Evolutionary conservation across 2,888 invertebrate genomes (phyloP), one percentile per base, ranked within the genome.

Genomic region (Kuschelorhynchus macadamiae): DNA sequence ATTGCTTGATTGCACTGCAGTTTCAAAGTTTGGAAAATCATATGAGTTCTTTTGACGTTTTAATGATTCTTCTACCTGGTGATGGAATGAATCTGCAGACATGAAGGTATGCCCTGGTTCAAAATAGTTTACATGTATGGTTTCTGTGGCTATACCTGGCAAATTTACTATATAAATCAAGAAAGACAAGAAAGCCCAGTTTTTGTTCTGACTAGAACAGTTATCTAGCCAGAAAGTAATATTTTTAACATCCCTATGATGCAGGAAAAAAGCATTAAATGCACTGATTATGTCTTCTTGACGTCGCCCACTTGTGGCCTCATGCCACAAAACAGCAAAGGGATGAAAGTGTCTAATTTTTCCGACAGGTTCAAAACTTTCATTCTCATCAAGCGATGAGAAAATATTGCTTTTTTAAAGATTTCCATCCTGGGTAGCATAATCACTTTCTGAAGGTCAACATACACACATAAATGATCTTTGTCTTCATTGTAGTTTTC

Each of bases 291-390:
- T 66, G 17, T 73, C 72, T 56, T 63, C 68, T 49, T n/a, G 47
- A n/a, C 44, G 16, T 44, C 65, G 41, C 4, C 60, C 55, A 36
- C 59, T 46, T 8, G 73, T 20, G 17, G 49, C 67, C 36, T 71
- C 69, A 50, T 73, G 59, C 69, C 72, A 71, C 12, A 73, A n/a
- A 17, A n/a, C n/a, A n/a, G n/a, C n/a, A n/a, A n/a, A n/a, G n/a
- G n/a, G n/a, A n/a, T n/a, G n/a, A 17, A 12, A 1, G 11, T 7
- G 14, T 53, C 32, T 39, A 36, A 46, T 50, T 33, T 52, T 60
- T 32, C 68, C 65, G n/a, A 67, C 46, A 2, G 71, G 71, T n/a
- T 68, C 71, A 44, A 71, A 71, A 56, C 64, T 64, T 65, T n/a
- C n/a, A n/a, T n/a, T n/a, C n/a, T n/a, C n/a, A n/a, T n/a, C n/a